Evolutionary conservation across 2,113 vertebrate species (phyloP).

Genomic region (Varanus salvator): DNA sequence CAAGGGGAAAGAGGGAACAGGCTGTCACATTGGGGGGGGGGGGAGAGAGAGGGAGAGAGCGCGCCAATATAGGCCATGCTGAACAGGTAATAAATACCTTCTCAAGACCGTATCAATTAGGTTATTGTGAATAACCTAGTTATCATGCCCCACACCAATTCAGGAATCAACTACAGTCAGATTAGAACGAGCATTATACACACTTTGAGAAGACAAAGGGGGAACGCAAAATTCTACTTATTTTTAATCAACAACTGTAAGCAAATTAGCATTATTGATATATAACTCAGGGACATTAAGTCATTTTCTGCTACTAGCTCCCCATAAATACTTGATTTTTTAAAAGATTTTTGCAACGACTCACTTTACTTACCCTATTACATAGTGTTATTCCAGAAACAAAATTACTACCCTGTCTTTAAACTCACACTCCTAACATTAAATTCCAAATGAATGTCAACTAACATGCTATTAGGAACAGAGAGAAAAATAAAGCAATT

Average conservation of each 20-base stretch:
- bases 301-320: background rate
- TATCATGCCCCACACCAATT: background rate
- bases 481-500: background rate
- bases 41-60: background rate
- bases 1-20: background rate
- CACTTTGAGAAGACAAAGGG: background rate
- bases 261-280: background rate
- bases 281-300: background rate
- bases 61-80: background rate
- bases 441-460: background rate
- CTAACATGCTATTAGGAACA: background rate
- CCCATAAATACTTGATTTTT: background rate
- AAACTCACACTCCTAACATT: background rate
- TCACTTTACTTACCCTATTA: background rate
- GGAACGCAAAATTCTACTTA: background rate
- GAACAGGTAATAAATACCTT: conserved; percentile 4
- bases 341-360: background rate
- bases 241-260: background rate
- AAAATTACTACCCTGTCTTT: background rate
- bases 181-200: background rate
- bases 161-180: background rate
- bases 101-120: conserved; percentile 5
- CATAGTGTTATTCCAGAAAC: background rate
- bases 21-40: background rate
- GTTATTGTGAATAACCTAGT: conserved; percentile 1